Percentiles rank a stretch among this genome's conserved stretches.
These are phyloP conservation scores for Microtus oregoni DNA, from an alignment of 2,113 vertebrate species.

Conservation along the genomic window DNA sequence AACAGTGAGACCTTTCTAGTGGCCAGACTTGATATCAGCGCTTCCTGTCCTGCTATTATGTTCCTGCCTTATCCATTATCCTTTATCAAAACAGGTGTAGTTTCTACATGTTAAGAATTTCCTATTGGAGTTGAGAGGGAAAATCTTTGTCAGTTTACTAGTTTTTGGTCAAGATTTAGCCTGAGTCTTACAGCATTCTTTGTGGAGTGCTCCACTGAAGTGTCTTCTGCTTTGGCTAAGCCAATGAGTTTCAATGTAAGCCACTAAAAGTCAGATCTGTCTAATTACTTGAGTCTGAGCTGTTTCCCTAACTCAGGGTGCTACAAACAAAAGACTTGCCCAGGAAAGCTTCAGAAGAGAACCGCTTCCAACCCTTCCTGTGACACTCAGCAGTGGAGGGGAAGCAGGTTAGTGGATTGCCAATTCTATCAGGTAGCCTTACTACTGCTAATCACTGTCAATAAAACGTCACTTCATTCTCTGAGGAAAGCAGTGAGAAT, in stretches of 20 bases:
- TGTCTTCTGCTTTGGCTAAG: constrained; percentile 53
- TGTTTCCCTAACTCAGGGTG: constrained; percentile 66
- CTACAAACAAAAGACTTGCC: constrained; percentile 71
- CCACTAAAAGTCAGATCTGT: constrained; percentile 53
- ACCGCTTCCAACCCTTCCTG: constrained; percentile 37
- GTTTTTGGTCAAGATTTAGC: constrained; percentile 55
- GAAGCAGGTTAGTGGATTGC: constrained; percentile 29
- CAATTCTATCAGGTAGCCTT: constrained; percentile 62
- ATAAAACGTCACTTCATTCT: constrained; percentile 50
- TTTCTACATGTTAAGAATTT: not conserved
- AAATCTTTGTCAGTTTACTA: constrained; percentile 14
- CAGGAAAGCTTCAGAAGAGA: constrained; percentile 66
- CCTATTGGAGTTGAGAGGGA: not conserved
- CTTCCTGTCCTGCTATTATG: not conserved
- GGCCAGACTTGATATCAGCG: constrained; percentile 23
- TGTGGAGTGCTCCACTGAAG: constrained; percentile 27
- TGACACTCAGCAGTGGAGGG: not conserved
- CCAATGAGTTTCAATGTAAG: constrained; percentile 46
- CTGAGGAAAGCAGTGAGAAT: constrained; percentile 68
- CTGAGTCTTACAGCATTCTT: constrained; percentile 36
- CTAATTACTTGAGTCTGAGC: constrained; percentile 28
- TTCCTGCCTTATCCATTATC: constrained; percentile 15
- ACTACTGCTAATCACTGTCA: constrained; percentile 76
- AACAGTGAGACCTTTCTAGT: constrained; percentile 41
- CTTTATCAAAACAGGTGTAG: not conserved